Evolutionary conservation across 2,113 vertebrate genomes (phyloP), one percentile per base, ranked within the genome.

Genomic region (Anser cygnoides): DNA sequence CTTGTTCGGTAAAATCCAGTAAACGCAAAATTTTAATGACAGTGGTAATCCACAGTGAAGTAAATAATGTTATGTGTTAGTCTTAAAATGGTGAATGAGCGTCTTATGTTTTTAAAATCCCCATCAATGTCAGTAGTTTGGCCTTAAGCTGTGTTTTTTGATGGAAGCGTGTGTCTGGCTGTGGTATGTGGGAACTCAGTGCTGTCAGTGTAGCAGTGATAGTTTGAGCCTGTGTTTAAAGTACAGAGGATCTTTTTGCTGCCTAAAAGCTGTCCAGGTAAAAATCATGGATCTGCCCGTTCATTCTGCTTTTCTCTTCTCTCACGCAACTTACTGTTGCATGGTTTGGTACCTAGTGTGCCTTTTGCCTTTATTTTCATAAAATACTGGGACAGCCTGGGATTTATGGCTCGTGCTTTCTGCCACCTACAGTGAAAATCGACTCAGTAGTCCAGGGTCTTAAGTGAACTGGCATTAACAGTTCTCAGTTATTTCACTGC

Each of bases 151-250:
- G 44, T 31, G 8, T 37, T 50, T 88, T 61, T 35, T 94, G 46
- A 11, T 74, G 61, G 41, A 73, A 80, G 13, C 1, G 0, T 19
- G 13, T n/a, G n/a, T 59, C 52, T 66, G n/a, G 12, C 22, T 41
- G n/a, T 61, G 71, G 8, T 6, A 1, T 6, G 26, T 10, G 49
- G 37, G 44, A 0, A 1, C 31, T 86, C 2, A 5, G 17, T 35
- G 11, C 37, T 6, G 2, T 58, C 70, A 11, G n/a, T 9, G 31
- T 22, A 49, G 33, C 23, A 22, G 46, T 18, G 31, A 22, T 52
- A 15, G 50, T 62, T 73, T 33, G 37, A 94, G 78, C 71, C 35
- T 49, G 19, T 78, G 9, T 50, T 70, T 54, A 1, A 70, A 74
- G 52, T 11, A 22, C 46, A 52, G 59, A 65, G 41, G 9, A 26